Evolutionary conservation across 2,888 invertebrate species (phyloP).

Genomic region (Orthosia incerta): DNA sequence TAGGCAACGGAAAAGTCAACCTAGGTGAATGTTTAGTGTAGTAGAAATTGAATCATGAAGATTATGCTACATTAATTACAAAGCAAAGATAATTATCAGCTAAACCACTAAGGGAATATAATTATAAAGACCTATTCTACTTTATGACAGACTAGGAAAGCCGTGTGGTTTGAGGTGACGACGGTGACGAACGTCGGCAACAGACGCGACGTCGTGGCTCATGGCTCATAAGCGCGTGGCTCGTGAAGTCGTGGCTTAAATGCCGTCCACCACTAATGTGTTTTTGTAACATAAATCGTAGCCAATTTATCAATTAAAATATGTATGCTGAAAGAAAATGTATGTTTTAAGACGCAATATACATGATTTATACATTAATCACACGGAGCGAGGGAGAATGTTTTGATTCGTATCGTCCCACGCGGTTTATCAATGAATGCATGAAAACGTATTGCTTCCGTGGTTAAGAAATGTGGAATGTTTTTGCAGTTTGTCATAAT

Average conservation of each 20-base stretch:
- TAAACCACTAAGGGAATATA: conserved; percentile 1
- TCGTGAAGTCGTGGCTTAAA: conserved; percentile 16
- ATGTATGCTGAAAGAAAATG: conserved; percentile 39
- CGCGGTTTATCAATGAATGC: conserved; percentile 46
- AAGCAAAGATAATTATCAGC: neutral
- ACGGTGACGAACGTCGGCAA: conserved; percentile 31
- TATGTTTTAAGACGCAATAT: conserved; percentile 34
- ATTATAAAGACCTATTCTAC: conserved; percentile 25
- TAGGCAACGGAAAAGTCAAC: neutral
- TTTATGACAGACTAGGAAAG: conserved; percentile 23
- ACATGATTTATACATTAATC: conserved; percentile 47
- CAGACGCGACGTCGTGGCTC: conserved; percentile 35
- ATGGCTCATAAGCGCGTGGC: conserved; percentile 1
- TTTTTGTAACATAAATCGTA: conserved; percentile 55
- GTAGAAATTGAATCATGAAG: neutral
- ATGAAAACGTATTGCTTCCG: conserved; percentile 39
- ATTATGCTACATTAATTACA: neutral
- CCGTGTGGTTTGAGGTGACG: conserved; percentile 52
- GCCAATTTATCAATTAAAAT: conserved; percentile 60
- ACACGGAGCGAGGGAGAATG: conserved; percentile 18
- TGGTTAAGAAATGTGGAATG: conserved; percentile 1
- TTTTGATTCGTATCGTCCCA: conserved; percentile 28
- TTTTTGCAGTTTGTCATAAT: conserved; percentile 26
- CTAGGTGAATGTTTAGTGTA: neutral
- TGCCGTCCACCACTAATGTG: conserved; percentile 41